Base-by-base conservation (phyloP, 2,888 invertebrate genomes). In the Shargacucullia verbasci region DNA sequence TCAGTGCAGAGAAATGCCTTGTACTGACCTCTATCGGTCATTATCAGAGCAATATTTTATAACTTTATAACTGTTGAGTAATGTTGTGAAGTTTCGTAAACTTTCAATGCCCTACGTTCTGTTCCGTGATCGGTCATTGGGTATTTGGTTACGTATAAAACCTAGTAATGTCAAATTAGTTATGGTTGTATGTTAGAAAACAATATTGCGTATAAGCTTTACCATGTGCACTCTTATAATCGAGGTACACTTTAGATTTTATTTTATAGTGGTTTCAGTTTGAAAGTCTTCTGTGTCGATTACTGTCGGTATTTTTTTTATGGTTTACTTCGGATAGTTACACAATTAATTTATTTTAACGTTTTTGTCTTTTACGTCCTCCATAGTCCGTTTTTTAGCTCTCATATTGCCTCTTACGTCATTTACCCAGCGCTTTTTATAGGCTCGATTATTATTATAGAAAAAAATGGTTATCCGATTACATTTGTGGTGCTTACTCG, bases 91-190 rank as follows among this genome's bases (percentile, higher is more conserved):
- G 29, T 74, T 72, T 75, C 68, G 64, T 70, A 70, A 75, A 58
- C 33, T 31, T 8, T 37, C 31, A 43, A 46, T 53, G 59, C 63
- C 70, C 70, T 57, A 49, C 58, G 63, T 41, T 33, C 33, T 52
- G 56, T 73, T 59, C 68, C 74, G 74, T 75, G 70, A 75, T 75
- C 70, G 76, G 76, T 75, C 74, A 75, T 52, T 47, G 46, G 43
- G 31, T 45, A 39, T 57, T 53, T 31, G 35, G 58, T 75, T 74
- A 67, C 67, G 59, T 75, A 70, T 52, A 10, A 43, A 61, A 53
- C 47, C 43, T 62, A 61, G 55, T 70, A 62, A 69, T 62, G 61
- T 53, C 41, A 37, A 47, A 73, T 74, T 57, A 67, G 70, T 43
- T 47, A 60, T 59, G 73, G 73, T 52, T 61, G 38, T 52, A 12